phyloP scores from a whole-genome alignment of 2,888 invertebrate genomes.

The Epirrhoe tristata region DNA sequence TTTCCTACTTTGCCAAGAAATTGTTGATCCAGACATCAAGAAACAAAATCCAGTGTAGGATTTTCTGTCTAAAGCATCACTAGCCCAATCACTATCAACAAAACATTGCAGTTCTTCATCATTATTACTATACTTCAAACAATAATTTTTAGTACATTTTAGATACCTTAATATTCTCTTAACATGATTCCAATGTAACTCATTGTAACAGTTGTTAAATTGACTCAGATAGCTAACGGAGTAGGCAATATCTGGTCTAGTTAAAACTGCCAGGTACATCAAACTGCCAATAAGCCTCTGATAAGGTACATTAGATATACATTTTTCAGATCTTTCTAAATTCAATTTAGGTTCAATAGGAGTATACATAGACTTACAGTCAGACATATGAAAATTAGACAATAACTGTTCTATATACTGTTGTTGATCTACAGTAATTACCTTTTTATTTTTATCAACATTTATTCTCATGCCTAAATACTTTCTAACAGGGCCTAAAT shows the following conservation, averaged over 20 bases:
- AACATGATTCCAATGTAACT: slow-evolving; percentile 36
- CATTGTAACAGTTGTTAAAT: slow-evolving; percentile 42
- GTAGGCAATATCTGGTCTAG: slow-evolving; percentile 45
- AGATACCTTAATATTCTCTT: slow-evolving; percentile 39
- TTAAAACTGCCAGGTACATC: slow-evolving; percentile 41
- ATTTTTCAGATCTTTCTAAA: slow-evolving; percentile 2
- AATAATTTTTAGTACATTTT: slow-evolving; percentile 35
- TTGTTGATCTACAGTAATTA: neutral
- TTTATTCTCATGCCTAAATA: neutral
- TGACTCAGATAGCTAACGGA: too few species aligned
- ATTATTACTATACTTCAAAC: slow-evolving; percentile 29
- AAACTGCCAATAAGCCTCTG: slow-evolving; percentile 40
- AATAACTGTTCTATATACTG: neutral
- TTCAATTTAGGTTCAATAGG: slow-evolving; percentile 45
- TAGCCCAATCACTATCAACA: slow-evolving; percentile 8
- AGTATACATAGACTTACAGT: slow-evolving; percentile 40
- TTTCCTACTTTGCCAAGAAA: neutral
- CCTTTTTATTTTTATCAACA: neutral
- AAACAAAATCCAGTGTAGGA: slow-evolving; percentile 7
- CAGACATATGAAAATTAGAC: slow-evolving; percentile 20
- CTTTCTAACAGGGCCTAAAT: neutral
- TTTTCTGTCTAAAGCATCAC: neutral
- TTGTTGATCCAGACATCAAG: neutral
- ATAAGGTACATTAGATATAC: neutral
- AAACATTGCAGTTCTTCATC: neutral